These are phyloP conservation scores for Lagenorhynchus albirostris DNA, from an alignment of 2,113 vertebrate genomes.

Conservation along the genomic window DNA sequence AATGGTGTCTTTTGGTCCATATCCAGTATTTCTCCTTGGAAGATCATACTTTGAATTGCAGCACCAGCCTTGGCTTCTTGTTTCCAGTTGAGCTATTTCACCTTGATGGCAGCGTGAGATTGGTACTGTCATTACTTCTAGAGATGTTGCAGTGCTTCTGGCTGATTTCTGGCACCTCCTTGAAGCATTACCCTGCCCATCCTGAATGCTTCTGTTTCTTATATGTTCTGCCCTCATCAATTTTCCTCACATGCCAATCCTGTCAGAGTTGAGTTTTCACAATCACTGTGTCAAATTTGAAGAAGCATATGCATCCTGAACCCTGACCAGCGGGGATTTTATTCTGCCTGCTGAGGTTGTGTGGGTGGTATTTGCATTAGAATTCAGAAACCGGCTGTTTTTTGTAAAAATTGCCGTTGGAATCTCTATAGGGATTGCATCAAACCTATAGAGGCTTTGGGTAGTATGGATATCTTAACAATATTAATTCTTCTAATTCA, in stretches of 20 bases:
- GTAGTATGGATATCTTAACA: too few species aligned
- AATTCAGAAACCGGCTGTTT: background rate
- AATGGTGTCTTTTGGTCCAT: background rate
- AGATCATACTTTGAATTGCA: background rate
- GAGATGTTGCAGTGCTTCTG: background rate
- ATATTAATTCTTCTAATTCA: too few species aligned
- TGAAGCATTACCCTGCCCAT: background rate
- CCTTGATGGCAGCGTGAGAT: background rate
- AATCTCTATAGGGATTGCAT: too few species aligned
- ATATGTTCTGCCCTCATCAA: slow-evolving; percentile 18
- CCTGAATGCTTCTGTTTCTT: background rate
- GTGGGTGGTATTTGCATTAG: background rate
- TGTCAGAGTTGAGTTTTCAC: slow-evolving; percentile 34
- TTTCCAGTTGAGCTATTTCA: background rate
- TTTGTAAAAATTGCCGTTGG: background rate
- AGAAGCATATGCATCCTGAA: slow-evolving; percentile 6
- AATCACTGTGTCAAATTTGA: background rate
- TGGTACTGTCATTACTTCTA: background rate
- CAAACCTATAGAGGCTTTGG: too few species aligned
- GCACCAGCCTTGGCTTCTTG: background rate
- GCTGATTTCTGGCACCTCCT: slow-evolving; percentile 28
- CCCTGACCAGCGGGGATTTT: background rate
- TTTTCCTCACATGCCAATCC: slow-evolving; percentile 47
- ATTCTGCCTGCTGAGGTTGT: background rate
- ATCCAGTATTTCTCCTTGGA: background rate